These are phyloP conservation scores for Drosophila hydei DNA, from an alignment of 1,140 invertebrate species.

Conservation along the genomic window DNA sequence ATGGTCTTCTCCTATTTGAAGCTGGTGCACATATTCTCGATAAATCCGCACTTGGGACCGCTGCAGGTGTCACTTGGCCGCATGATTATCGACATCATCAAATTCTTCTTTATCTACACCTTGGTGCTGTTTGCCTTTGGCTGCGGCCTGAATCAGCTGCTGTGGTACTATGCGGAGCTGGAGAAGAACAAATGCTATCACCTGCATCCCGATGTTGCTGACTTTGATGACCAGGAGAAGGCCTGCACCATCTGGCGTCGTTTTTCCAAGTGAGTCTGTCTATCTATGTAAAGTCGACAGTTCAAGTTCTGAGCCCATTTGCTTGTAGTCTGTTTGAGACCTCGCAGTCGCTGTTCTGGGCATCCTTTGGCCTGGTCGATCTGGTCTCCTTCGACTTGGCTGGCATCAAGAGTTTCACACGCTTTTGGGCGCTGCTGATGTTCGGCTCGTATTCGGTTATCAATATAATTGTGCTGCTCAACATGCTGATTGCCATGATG, in stretches of 20 bases:
- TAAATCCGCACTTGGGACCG: slow-evolving; percentile 96
- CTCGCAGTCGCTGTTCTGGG: slow-evolving; percentile 97
- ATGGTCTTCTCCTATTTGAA: slow-evolving; percentile 98
- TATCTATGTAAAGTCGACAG: neutral
- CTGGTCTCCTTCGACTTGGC: slow-evolving; percentile 93
- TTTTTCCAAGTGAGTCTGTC: slow-evolving; percentile 90
- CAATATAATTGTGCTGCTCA: slow-evolving; percentile 95
- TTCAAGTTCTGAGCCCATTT: slow-evolving; percentile 19
- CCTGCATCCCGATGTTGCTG: slow-evolving; percentile 87
- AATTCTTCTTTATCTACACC: slow-evolving; percentile 97
- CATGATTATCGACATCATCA: slow-evolving; percentile 97
- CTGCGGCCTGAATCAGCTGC: slow-evolving; percentile 95
- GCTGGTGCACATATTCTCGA: slow-evolving; percentile 97
- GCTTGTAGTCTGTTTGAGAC: slow-evolving; percentile 94
- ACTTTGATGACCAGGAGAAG: slow-evolving; percentile 91
- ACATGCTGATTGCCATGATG: slow-evolving; percentile 99
- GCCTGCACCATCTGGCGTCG: slow-evolving; percentile 93
- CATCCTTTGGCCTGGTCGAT: slow-evolving; percentile 95
- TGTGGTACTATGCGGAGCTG: slow-evolving; percentile 98
- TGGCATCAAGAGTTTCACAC: slow-evolving; percentile 93
- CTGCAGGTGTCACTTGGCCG: slow-evolving; percentile 93
- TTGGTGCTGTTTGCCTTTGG: slow-evolving; percentile 95
- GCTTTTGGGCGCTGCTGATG: slow-evolving; percentile 94
- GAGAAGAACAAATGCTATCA: slow-evolving; percentile 94
- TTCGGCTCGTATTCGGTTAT: slow-evolving; percentile 96